Base-by-base conservation (phyloP, 2,888 invertebrate genomes). In the Drosophila multiciliata region DNA sequence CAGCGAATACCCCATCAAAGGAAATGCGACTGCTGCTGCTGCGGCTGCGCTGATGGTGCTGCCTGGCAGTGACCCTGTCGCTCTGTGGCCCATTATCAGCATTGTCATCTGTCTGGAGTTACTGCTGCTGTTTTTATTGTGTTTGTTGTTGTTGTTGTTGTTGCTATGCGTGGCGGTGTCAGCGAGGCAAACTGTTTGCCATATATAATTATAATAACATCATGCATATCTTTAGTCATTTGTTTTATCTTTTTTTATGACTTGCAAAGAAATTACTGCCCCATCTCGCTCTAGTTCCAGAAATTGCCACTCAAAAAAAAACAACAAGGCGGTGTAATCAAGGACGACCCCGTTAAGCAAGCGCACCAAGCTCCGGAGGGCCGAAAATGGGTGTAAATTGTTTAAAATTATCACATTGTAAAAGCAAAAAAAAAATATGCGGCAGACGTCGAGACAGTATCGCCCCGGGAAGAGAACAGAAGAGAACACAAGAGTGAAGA, bases 351-450 rank as follows among this genome's bases (percentile, higher is more conserved):
- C 84, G 84, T 84, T 89, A 84, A 84, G 58, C 55, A 64, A 61
- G 55, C 33, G 38, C 29, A 42, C 15, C 20, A 57, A 74, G 42
- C 54, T 64, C 67, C 67, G n/a, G 42, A 60, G 65, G 59, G 55
- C 12, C 29, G 53, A 69, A 63, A 84, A 75, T 88, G 73, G 90
- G 88, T 75, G 85, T 78, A 80, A 86, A 86, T 89, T 85, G 80
- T 70, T 87, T 62, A 80, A 85, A 87, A 85, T 87, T 87, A 86
- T 86, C 85, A 89, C 85, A 89, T 89, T 87, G 82, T 85, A 87
- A 87, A 36, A 73, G 68, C 54, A 36, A 26, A 20, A 20, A 29
- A 35, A 20, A 32, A 49, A 11, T 33, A 40, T 12, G 23, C 12
- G 58, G 63, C 74, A 69, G 66, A 66, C 82, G 62, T 38, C 68